phyloP scores from a whole-genome alignment of 2,797 vertebrate species.

The Sitta carolinensis region DNA sequence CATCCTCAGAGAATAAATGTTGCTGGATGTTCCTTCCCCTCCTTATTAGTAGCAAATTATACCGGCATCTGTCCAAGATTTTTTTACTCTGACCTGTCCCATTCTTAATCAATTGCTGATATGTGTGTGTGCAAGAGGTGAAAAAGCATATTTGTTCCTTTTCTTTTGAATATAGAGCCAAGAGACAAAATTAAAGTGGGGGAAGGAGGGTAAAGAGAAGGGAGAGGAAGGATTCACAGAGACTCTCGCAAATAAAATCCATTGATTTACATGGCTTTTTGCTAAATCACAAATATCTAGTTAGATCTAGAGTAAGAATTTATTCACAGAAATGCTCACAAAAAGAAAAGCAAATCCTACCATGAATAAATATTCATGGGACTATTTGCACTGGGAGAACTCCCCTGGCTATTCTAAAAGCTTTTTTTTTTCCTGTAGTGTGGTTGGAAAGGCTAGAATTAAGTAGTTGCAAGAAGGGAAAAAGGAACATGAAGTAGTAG shows the following conservation, averaged over 20 bases:
- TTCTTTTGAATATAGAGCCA: background rate
- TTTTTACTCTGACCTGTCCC: slow-evolving; percentile 16
- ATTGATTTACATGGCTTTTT: slow-evolving; percentile 18
- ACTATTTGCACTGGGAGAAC: slow-evolving; percentile 22
- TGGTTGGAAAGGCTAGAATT: slow-evolving; percentile 23
- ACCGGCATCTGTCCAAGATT: slow-evolving; percentile 32
- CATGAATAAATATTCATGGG: slow-evolving; percentile 59
- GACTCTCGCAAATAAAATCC: slow-evolving; percentile 29
- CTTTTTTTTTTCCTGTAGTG: background rate
- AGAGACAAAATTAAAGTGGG: background rate
- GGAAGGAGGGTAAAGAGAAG: accelerated
- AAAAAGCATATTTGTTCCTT: background rate
- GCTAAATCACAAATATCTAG: slow-evolving; percentile 26
- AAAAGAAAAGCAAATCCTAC: slow-evolving; percentile 47
- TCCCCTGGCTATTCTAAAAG: slow-evolving; percentile 42
- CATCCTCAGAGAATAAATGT: slow-evolving; percentile 34
- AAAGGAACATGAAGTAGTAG: background rate
- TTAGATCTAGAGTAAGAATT: slow-evolving; percentile 22
- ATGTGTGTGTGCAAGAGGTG: background rate
- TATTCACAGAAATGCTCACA: slow-evolving; percentile 31
- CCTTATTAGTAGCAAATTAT: slow-evolving; percentile 55
- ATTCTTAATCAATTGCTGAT: slow-evolving; percentile 29
- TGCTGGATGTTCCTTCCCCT: slow-evolving; percentile 40
- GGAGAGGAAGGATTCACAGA: background rate
- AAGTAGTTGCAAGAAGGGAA: slow-evolving; percentile 12